These are phyloP conservation scores for Homarus gammarus DNA, from an alignment of 2,888 invertebrate genomes.

Conservation along the genomic window DNA sequence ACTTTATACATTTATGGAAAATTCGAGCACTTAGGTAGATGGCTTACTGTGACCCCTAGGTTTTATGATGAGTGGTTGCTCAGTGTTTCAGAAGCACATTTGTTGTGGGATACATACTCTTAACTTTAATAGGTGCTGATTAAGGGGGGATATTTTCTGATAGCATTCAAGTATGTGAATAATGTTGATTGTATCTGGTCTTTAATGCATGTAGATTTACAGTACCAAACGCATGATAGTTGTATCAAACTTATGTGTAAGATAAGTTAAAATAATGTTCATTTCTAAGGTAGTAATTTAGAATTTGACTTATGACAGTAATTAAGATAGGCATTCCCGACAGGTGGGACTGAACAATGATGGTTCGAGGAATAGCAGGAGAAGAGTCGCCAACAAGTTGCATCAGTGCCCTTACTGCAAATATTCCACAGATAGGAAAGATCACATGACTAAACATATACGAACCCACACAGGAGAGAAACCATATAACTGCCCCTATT, in stretches of 20 bases:
- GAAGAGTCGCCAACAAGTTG: conserved; percentile 58
- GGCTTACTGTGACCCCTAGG: not conserved
- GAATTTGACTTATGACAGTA: conserved; percentile 57
- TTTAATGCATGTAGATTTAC: not conserved
- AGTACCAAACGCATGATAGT: not conserved
- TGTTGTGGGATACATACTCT: not conserved
- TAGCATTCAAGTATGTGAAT: not conserved
- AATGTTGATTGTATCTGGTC: not conserved
- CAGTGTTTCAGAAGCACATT: not conserved
- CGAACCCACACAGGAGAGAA: conserved; percentile 69
- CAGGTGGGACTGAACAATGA: conserved; percentile 65
- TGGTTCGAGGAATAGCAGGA: conserved; percentile 61
- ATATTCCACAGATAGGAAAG: conserved; percentile 68
- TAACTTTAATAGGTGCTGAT: too few species aligned
- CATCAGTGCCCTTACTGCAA: conserved; percentile 67
- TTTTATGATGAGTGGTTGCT: not conserved
- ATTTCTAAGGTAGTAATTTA: conserved; percentile 51
- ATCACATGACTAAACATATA: conserved; percentile 67
- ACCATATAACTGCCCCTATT: conserved; percentile 63
- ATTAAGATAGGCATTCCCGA: conserved; percentile 71
- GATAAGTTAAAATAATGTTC: not conserved
- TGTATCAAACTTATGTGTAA: not conserved
- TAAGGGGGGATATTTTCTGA: too few species aligned
- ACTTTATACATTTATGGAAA: not conserved
- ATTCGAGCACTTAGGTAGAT: not conserved